Evolutionary conservation across 37 sponge, comb jelly and placozoan species (phyloP).

Genomic region (Diacarnus erythraeanus): DNA sequence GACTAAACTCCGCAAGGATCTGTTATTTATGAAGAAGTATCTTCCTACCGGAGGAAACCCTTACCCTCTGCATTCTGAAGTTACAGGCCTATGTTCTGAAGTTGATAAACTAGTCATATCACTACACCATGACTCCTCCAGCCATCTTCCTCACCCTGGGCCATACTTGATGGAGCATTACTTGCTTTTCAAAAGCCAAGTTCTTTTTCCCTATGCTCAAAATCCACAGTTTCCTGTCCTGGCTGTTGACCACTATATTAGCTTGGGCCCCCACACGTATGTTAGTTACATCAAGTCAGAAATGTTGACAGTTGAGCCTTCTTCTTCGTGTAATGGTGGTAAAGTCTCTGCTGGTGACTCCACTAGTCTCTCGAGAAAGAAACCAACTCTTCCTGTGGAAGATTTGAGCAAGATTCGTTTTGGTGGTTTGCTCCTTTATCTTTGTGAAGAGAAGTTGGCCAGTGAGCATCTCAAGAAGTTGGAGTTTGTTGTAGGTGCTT

Average conservation of each 20-base stretch:
- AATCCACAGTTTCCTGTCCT: constrained; percentile 61
- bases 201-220: constrained; percentile 69
- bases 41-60: constrained; percentile 46
- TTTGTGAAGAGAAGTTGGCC: constrained; percentile 70
- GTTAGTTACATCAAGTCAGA: constrained; percentile 50
- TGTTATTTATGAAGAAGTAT: constrained; percentile 64
- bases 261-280: constrained; percentile 58
- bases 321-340: background rate
- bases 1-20: constrained; percentile 33
- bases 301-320: background rate
- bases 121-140: constrained; percentile 65
- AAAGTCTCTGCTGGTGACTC: background rate
- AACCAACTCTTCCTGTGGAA: background rate
- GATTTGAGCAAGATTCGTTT: constrained; percentile 29
- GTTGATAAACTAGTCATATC: constrained; percentile 63
- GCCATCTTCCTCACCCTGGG: constrained; percentile 67
- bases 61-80: constrained; percentile 22
- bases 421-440: constrained; percentile 85
- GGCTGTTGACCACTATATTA: constrained; percentile 75
- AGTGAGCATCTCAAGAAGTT: constrained; percentile 59
- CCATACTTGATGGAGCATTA: constrained; percentile 80
- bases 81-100: constrained; percentile 18
- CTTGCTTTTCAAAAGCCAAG: constrained; percentile 44
- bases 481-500: constrained; percentile 78
- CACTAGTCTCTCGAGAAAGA: background rate